Conservation (phyloP, 2,797 vertebrate species). For the Hippopotamyrus pictus region DNA sequence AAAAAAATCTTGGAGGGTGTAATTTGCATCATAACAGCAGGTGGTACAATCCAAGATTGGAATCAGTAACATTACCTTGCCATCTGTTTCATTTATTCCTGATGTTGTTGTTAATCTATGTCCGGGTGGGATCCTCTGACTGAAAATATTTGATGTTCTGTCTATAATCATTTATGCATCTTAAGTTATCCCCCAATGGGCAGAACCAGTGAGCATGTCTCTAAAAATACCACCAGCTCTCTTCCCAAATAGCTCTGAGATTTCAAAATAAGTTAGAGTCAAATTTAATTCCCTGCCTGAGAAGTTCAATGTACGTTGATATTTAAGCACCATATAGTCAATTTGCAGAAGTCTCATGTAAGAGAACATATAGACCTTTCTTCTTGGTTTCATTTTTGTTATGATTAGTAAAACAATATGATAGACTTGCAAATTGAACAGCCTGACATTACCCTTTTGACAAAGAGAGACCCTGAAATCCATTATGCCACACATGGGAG, state of each 20-base stretch:
- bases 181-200: not conserved
- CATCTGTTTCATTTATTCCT: constrained; percentile 18
- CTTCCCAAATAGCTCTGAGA: not conserved
- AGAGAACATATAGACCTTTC: not conserved
- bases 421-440: not conserved
- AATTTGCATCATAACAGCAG: constrained; percentile 19
- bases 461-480: not conserved
- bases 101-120: constrained; percentile 3
- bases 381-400: not conserved
- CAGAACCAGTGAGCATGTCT: not conserved
- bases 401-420: not conserved
- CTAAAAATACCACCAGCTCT: not conserved
- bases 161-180: constrained; percentile 1
- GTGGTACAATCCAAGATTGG: constrained; percentile 17
- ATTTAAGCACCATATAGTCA: not conserved
- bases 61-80: constrained; percentile 21
- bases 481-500: not conserved
- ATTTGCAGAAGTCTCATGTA: not conserved
- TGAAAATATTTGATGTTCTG: constrained; percentile 9
- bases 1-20: not conserved
- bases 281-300: not conserved
- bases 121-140: not conserved
- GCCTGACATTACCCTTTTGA: not conserved
- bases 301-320: not conserved
- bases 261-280: not conserved